These are phyloP conservation scores for Cossypha polioptera DNA, from an alignment of 2,797 vertebrate species.

Conservation along the genomic window DNA sequence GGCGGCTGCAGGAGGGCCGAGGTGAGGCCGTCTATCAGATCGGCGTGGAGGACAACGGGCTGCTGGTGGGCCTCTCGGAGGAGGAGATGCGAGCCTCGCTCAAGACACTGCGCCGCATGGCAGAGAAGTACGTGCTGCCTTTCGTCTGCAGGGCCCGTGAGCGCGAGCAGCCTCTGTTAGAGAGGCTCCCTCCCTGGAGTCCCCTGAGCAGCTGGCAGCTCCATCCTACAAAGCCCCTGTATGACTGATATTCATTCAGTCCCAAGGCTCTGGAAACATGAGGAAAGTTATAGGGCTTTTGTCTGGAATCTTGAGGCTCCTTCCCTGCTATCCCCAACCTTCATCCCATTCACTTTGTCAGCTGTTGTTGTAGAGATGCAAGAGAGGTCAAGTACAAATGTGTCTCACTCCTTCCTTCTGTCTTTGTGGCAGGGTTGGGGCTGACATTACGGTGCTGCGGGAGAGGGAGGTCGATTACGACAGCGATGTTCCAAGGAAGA, in stretches of 20 bases:
- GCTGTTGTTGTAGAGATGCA: not conserved
- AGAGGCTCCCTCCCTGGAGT: not conserved
- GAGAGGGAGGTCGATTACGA: slow-evolving; percentile 93
- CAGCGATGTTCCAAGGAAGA: slow-evolving; percentile 85
- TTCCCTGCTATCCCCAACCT: not conserved
- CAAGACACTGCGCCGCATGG: slow-evolving; percentile 91
- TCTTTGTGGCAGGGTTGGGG: slow-evolving; percentile 85
- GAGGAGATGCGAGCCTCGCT: slow-evolving; percentile 94
- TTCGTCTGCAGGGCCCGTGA: not conserved
- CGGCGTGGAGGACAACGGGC: slow-evolving; percentile 95
- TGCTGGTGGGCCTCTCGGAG: slow-evolving; percentile 92
- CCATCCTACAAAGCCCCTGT: not conserved
- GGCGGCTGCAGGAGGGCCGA: slow-evolving; percentile 94
- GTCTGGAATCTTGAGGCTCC: not conserved
- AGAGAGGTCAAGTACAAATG: not conserved
- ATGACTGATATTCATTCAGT: not conserved
- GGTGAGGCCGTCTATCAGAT: slow-evolving; percentile 98
- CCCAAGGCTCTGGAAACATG: not conserved
- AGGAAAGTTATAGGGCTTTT: not conserved
- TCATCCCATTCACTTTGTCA: not conserved
- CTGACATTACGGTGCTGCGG: slow-evolving; percentile 91
- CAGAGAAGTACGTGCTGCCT: slow-evolving; percentile 86
- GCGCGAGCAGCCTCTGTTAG: not conserved
- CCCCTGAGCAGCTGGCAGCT: not conserved
- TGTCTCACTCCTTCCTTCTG: not conserved